Conservation (phyloP, 2,797 vertebrate species). For the Zenarchopterus dispar region DNA sequence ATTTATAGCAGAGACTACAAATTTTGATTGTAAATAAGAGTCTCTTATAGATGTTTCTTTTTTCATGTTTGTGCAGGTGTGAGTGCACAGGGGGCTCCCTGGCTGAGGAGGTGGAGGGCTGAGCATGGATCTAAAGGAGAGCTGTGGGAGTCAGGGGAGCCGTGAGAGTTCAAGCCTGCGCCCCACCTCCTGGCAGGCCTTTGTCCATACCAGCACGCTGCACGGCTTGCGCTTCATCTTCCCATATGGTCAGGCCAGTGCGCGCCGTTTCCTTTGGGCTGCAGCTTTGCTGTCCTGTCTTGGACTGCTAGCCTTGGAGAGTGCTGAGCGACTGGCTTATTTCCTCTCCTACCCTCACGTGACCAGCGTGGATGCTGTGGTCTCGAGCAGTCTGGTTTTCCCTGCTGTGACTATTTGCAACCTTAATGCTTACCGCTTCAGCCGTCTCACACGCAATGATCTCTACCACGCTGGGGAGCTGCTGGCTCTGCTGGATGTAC, state of each 20-base stretch:
- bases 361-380: conserved; percentile 93
- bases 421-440: conserved; percentile 94
- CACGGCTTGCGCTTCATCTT: conserved; percentile 95
- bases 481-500: conserved; percentile 92
- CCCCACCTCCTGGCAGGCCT: conserved; percentile 92
- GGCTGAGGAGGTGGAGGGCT: conserved; percentile 55
- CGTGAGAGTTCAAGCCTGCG: conserved; percentile 85
- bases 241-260: conserved; percentile 87
- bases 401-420: conserved; percentile 96
- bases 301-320: conserved; percentile 91
- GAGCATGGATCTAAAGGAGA: conserved; percentile 96
- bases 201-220: conserved; percentile 92
- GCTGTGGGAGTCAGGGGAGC: conserved; percentile 89
- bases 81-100: conserved; percentile 51
- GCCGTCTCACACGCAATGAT: conserved; percentile 92
- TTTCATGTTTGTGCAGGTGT: conserved; percentile 60
- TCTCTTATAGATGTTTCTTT: conserved; percentile 16
- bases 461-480: conserved; percentile 97
- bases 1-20: no score
- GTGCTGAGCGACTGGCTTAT: conserved; percentile 91
- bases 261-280: conserved; percentile 92
- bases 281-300: conserved; percentile 90
- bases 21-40: background rate
- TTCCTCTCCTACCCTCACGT: conserved; percentile 97
- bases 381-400: conserved; percentile 92